Conservation (phyloP, 2,113 vertebrate species). For the Muntiacus muntjak region DNA sequence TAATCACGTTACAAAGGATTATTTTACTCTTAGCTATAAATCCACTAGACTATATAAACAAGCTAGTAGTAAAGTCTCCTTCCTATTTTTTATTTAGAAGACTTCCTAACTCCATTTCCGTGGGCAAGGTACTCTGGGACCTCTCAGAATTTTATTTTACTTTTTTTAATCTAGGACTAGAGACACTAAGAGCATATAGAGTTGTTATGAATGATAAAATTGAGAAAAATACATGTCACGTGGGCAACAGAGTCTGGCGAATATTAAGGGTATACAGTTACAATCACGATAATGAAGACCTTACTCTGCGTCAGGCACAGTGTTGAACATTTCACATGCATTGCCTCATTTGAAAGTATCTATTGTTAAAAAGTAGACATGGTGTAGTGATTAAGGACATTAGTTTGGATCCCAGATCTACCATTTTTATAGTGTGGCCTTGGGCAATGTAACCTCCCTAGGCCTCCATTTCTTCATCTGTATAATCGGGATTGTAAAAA, state of each 20-base stretch:
- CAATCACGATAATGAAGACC: not conserved
- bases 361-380: not conserved
- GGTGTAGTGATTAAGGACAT: not conserved
- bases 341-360: not conserved
- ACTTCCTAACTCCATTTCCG: not conserved
- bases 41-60: not conserved
- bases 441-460: not conserved
- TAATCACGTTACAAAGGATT: not conserved
- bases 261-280: not conserved
- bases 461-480: not conserved
- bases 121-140: not conserved
- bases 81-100: not conserved
- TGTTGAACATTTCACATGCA: not conserved
- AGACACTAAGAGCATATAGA: not conserved
- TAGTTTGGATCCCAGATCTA: not conserved
- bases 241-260: not conserved
- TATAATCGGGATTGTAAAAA: not conserved
- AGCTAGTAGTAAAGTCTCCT: not conserved
- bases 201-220: not conserved
- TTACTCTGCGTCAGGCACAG: not conserved
- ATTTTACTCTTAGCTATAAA: not conserved
- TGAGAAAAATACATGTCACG: not conserved
- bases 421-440: not conserved
- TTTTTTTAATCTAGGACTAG: not conserved
- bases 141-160: not conserved